These are phyloP conservation scores for Thunnus albacares DNA, from an alignment of 2,797 vertebrate species.

Conservation along the genomic window DNA sequence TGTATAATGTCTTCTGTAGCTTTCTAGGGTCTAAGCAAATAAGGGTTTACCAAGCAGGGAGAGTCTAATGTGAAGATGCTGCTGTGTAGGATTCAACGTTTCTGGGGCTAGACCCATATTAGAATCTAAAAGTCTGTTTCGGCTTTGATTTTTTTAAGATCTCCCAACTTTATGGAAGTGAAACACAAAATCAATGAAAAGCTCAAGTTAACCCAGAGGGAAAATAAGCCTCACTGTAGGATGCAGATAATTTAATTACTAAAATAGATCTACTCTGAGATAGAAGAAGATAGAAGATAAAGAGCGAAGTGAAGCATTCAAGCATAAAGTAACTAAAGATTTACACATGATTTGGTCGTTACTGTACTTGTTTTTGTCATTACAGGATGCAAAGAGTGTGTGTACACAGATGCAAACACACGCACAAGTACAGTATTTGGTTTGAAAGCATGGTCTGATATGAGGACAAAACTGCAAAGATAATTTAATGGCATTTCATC, in stretches of 20 bases:
- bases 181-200: not conserved
- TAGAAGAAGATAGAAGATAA: not conserved
- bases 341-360: not conserved
- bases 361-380: not conserved
- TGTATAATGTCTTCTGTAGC: not conserved
- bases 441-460: not conserved
- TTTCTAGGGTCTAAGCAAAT: not conserved
- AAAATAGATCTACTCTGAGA: not conserved
- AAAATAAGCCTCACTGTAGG: not conserved
- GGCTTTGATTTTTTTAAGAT: not conserved
- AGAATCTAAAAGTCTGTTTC: not conserved
- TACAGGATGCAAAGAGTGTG: not conserved
- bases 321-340: not conserved
- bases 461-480: not conserved
- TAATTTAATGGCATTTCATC: not conserved
- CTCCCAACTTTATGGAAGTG: not conserved
- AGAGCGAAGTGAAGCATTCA: not conserved
- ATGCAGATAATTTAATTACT: not conserved
- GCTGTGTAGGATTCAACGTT: not conserved
- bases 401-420: not conserved
- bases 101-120: not conserved
- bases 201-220: not conserved
- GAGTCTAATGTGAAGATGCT: constrained; percentile 1
- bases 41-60: not conserved
- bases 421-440: not conserved